Conservation (phyloP, 2,113 vertebrate genomes). For the Pampusana beccarii region DNA sequence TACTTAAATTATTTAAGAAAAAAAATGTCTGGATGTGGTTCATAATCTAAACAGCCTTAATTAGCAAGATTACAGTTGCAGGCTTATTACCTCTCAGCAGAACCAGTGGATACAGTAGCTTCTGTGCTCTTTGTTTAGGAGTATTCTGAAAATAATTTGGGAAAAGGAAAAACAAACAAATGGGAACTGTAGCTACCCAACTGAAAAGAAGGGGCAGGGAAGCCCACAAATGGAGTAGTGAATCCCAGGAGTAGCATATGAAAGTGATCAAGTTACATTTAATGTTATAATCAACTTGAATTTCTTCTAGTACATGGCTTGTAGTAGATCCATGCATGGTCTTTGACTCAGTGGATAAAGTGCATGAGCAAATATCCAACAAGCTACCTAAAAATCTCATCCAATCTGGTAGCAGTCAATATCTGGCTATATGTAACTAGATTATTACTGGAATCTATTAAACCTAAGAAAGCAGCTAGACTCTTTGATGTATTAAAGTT, state of each 20-base stretch:
- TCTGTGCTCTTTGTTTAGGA: neutral
- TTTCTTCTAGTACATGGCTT: neutral
- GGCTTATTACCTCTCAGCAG: neutral
- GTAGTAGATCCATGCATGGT: neutral
- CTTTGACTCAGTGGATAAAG: neutral
- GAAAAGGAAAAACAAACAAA: neutral
- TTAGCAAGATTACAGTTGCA: neutral
- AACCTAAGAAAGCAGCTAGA: neutral
- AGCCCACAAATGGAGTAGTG: neutral
- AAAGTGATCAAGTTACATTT: neutral
- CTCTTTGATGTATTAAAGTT: neutral
- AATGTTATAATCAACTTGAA: neutral
- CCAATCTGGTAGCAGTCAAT: neutral
- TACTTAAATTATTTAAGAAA: neutral
- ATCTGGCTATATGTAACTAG: neutral
- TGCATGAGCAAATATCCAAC: neutral
- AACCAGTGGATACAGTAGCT: neutral
- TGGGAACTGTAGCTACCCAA: neutral
- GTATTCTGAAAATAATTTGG: neutral
- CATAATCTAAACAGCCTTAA: neutral
- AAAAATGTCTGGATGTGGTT: neutral
- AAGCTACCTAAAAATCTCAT: neutral
- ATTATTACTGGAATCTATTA: neutral
- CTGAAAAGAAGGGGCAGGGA: neutral
- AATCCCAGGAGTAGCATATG: neutral